Conservation (phyloP, 1,140 invertebrate species). For the Luehdorfia chinensis region DNA sequence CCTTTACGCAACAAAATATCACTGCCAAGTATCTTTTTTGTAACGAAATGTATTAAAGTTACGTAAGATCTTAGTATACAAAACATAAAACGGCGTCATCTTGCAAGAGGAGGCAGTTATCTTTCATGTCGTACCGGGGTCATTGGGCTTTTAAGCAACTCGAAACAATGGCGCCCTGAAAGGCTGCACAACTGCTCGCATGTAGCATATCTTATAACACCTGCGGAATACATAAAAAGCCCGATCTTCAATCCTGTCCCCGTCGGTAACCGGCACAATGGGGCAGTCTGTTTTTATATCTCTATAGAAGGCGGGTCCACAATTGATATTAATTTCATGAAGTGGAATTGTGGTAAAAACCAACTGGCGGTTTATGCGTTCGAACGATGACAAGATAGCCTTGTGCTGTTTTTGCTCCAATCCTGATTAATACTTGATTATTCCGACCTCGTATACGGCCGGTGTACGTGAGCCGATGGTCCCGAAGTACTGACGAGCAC, state of each 20-base stretch:
- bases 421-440: constrained; percentile 33
- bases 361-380: constrained; percentile 24
- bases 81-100: neutral
- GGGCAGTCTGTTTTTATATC: constrained; percentile 40
- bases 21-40: no score
- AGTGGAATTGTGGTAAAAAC: constrained; percentile 48
- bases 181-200: constrained; percentile 5
- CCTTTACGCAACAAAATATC: no score
- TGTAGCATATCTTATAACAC: constrained; percentile 32
- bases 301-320: constrained; percentile 39
- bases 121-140: constrained; percentile 3
- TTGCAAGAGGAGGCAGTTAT: constrained; percentile 8
- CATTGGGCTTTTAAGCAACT: constrained; percentile 25
- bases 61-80: no score
- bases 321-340: constrained; percentile 70
- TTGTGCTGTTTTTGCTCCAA: constrained; percentile 37
- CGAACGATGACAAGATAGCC: constrained; percentile 33
- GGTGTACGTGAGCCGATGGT: constrained; percentile 8
- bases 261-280: constrained; percentile 22
- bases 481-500: no score
- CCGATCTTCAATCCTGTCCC: constrained; percentile 28
- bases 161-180: constrained; percentile 26
- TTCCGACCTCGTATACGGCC: constrained; percentile 19
- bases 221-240: constrained; percentile 40
- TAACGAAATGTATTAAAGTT: no score